phyloP scores from a whole-genome alignment of 2,797 vertebrate species.

The Crenuchus spilurus region DNA sequence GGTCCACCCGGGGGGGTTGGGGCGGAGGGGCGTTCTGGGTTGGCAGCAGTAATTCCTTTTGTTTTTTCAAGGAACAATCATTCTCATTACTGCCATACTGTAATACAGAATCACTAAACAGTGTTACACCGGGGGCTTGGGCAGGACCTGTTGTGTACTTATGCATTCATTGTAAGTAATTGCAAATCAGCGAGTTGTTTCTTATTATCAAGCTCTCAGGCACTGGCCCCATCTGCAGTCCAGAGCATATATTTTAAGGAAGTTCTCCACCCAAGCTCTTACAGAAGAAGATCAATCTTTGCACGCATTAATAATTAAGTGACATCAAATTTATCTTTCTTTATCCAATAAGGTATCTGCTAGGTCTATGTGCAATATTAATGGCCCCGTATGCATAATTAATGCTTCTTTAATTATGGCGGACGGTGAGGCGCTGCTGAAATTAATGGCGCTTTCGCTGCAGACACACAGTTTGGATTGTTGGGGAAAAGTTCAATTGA shows the following conservation, averaged over 20 bases:
- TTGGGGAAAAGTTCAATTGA: conserved; percentile 71
- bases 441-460: conserved; percentile 78
- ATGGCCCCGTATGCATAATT: conserved; percentile 75
- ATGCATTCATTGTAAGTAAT: not conserved
- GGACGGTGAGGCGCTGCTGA: conserved; percentile 60
- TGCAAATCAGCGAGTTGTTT: not conserved
- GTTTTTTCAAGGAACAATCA: not conserved
- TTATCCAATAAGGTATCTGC: conserved; percentile 75
- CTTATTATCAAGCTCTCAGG: not conserved
- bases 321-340: conserved; percentile 75
- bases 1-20: not conserved
- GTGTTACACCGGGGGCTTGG: not conserved
- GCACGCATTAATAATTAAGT: conserved; percentile 73
- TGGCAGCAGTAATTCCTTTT: not conserved
- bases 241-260: not conserved
- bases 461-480: conserved; percentile 66
- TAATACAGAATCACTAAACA: not conserved
- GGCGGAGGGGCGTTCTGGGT: not conserved
- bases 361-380: conserved; percentile 68
- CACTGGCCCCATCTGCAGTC: not conserved
- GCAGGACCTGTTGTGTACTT: not conserved
- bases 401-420: conserved; percentile 76
- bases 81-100: not conserved
- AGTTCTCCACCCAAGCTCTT: conserved; percentile 42
- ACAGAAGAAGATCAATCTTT: conserved; percentile 69